A percentile compares a stretch with the other conserved stretches of the same genome.
phyloP scores from a whole-genome alignment of 2,888 invertebrate genomes.

The Rotaria magnacalcarata region DNA sequence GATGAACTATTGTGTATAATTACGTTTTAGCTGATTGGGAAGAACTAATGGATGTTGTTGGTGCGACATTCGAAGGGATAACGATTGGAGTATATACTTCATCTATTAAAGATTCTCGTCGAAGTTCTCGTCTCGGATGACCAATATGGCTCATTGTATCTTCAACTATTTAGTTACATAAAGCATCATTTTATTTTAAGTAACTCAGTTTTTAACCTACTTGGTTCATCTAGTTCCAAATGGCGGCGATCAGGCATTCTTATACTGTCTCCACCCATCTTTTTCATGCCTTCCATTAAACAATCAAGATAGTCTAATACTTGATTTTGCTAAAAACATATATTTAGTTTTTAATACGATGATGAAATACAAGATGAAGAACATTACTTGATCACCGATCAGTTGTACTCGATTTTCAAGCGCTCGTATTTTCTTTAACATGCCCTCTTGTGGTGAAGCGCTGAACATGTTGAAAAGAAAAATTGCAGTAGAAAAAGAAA shows the following conservation, averaged over 20 bases:
- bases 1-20: too few relatives aligned
- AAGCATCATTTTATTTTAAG: background rate
- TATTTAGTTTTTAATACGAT: background rate
- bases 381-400: background rate
- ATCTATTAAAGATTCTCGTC: background rate
- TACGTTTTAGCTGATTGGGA: too few relatives aligned
- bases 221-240: background rate
- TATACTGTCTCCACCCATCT: background rate
- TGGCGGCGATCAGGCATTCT: slow-evolving; percentile 1
- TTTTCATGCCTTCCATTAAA: slow-evolving; percentile 22
- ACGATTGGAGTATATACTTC: background rate
- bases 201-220: background rate
- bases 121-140: background rate
- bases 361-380: too few relatives aligned
- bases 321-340: background rate
- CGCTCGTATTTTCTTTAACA: background rate
- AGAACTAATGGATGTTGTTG: too few relatives aligned
- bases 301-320: slow-evolving; percentile 23
- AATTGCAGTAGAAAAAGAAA: background rate
- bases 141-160: background rate
- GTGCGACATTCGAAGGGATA: too few relatives aligned
- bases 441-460: background rate
- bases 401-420: background rate
- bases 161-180: background rate
- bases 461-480: background rate